A percentile compares a stretch with the other conserved stretches of the same genome.
Conservation (phyloP, 2,888 invertebrate genomes). For the Tiliacea citrago region DNA sequence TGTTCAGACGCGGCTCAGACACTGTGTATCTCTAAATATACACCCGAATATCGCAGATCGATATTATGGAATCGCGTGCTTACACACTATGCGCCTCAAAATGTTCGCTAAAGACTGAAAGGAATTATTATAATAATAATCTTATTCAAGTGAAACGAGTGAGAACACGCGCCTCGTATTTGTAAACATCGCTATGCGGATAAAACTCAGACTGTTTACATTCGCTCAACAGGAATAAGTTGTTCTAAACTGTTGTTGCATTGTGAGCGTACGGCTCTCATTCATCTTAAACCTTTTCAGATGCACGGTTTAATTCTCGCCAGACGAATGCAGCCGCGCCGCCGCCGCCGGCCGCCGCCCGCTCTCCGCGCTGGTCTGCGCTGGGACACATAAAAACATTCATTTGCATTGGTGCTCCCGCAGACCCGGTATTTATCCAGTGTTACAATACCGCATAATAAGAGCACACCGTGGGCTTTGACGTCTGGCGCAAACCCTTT, state of each 20-base stretch:
- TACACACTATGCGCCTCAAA: constrained; percentile 10
- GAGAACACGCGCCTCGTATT: constrained; percentile 65
- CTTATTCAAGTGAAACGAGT: constrained; percentile 56
- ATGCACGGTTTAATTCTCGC: constrained; percentile 85
- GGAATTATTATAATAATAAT: constrained; percentile 46
- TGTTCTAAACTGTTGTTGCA: constrained; percentile 87
- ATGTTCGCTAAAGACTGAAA: constrained; percentile 21
- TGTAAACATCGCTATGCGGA: constrained; percentile 74
- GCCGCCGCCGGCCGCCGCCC: constrained; percentile 66
- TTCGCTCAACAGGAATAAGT: constrained; percentile 84
- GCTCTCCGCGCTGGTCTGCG: constrained; percentile 67
- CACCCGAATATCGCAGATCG: constrained; percentile 67
- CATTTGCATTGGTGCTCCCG: constrained; percentile 86
- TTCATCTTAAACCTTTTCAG: constrained; percentile 89
- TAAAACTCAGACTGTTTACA: constrained; percentile 84
- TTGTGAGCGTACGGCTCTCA: constrained; percentile 83
- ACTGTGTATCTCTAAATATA: constrained; percentile 72
- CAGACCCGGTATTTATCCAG: constrained; percentile 84
- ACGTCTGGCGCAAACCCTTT: constrained; percentile 78
- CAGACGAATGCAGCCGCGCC: constrained; percentile 78
- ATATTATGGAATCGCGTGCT: constrained; percentile 52
- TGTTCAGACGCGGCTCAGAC: constrained; percentile 84
- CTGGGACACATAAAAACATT: constrained; percentile 83
- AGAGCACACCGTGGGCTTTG: constrained; percentile 80
- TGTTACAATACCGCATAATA: constrained; percentile 85